Conservation (phyloP, 1,140 invertebrate genomes). For the Homarus americanus region DNA sequence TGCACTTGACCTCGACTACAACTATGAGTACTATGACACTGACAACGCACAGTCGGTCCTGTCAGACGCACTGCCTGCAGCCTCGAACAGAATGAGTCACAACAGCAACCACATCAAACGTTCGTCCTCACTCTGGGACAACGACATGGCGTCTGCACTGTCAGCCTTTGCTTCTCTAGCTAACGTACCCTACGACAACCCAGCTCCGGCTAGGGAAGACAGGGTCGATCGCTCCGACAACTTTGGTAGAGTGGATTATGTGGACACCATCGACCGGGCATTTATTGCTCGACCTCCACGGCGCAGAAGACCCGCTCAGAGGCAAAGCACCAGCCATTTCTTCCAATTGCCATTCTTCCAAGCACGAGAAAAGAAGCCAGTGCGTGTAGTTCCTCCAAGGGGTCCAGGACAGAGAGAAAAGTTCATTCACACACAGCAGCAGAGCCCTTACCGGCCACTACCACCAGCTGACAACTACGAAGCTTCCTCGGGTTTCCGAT, state of each 20-base stretch:
- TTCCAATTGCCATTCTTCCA: slow-evolving; percentile 40
- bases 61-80: slow-evolving; percentile 2
- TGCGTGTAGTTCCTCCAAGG: background rate
- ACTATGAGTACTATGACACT: slow-evolving; percentile 49
- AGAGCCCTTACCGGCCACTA: background rate
- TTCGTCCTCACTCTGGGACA: background rate
- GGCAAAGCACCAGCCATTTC: slow-evolving; percentile 22
- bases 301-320: slow-evolving; percentile 9
- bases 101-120: background rate
- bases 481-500: background rate
- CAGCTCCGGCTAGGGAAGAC: background rate
- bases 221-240: background rate
- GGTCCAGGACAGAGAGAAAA: background rate
- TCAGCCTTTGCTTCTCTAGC: slow-evolving; percentile 63
- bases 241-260: background rate
- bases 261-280: slow-evolving; percentile 36
- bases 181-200: slow-evolving; percentile 48
- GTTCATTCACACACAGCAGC: background rate
- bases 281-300: slow-evolving; percentile 47
- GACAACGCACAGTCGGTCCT: background rate
- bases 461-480: background rate
- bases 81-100: slow-evolving; percentile 4
- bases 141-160: slow-evolving; percentile 49
- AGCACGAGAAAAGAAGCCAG: slow-evolving; percentile 8
- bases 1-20: slow-evolving; percentile 37